Evolutionary conservation across 2,888 invertebrate species (phyloP).

Genomic region (Nomada goodeniana): DNA sequence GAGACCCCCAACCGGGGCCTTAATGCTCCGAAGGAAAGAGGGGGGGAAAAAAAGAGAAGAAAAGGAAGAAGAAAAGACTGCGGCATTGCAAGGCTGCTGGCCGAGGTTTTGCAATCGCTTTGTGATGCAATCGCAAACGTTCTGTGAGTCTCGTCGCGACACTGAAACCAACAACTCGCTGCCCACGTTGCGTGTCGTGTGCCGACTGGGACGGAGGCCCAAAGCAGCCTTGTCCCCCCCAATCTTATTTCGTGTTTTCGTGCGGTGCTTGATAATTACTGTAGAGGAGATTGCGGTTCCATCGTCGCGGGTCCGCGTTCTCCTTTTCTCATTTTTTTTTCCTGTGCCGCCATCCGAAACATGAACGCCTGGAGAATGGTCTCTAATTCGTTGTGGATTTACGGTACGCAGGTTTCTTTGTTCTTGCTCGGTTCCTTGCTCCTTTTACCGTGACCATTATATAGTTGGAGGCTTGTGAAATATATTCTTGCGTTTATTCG

Average conservation of each 20-base stretch:
- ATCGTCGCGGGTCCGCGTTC: background rate
- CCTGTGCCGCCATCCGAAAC: background rate
- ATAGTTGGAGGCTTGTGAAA: background rate
- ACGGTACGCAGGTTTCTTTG: constrained; percentile 24
- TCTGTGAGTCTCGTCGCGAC: constrained; percentile 44
- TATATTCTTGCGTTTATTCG: background rate
- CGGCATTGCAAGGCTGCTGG: constrained; percentile 71
- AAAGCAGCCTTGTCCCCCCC: constrained; percentile 13
- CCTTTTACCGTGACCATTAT: background rate
- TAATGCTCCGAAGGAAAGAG: background rate
- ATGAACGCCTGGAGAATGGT: background rate
- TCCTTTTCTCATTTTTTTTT: background rate
- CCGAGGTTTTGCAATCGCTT: constrained; percentile 61
- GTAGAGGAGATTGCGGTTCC: background rate
- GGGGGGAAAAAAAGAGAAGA: constrained; percentile 14
- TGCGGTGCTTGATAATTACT: background rate
- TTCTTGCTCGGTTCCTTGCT: background rate
- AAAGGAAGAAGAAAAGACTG: constrained; percentile 44
- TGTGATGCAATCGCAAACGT: constrained; percentile 60
- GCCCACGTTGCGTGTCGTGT: constrained; percentile 40
- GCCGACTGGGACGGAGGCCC: background rate
- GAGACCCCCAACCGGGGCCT: background rate
- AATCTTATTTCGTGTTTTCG: constrained; percentile 31
- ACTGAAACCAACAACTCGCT: constrained; percentile 30
- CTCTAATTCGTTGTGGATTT: constrained; percentile 5